phyloP scores from a whole-genome alignment of 2,888 invertebrate species.

The Dioctria rufipes region DNA sequence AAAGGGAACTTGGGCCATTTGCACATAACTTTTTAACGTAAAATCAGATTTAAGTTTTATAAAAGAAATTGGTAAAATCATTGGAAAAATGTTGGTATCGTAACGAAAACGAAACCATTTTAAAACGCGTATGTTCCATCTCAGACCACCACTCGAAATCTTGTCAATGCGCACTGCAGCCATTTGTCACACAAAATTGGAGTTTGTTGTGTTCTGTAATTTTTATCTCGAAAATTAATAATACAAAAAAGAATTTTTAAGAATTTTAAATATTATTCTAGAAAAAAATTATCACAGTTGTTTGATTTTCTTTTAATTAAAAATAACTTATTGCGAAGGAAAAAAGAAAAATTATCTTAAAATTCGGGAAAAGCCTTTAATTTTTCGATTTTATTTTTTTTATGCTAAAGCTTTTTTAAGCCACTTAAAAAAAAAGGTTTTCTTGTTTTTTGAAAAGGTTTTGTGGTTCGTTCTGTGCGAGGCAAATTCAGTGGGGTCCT shows the following conservation, averaged over 20 bases:
- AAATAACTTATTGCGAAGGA: neutral
- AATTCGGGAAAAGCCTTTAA: neutral
- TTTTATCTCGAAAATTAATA: neutral
- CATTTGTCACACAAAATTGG: slow-evolving; percentile 46
- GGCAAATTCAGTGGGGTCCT: slow-evolving; percentile 32
- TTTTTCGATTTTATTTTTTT: slow-evolving; percentile 7
- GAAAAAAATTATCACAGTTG: slow-evolving; percentile 1
- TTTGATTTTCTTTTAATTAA: neutral
- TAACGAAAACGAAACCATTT: slow-evolving; percentile 8
- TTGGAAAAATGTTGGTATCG: slow-evolving; percentile 18
- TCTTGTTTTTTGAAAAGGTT: slow-evolving; percentile 1
- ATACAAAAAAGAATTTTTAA: slow-evolving; percentile 1
- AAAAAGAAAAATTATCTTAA: neutral
- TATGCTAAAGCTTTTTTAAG: neutral
- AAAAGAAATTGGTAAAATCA: slow-evolving; percentile 2
- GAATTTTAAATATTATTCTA: neutral
- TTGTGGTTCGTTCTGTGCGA: neutral
- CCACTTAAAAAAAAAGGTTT: slow-evolving; percentile 8
- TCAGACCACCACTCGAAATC: neutral
- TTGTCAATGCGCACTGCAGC: slow-evolving; percentile 43
- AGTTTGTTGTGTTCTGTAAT: slow-evolving; percentile 21
- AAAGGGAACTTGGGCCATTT: slow-evolving; percentile 23
- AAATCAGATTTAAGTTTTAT: slow-evolving; percentile 27
- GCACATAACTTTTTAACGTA: slow-evolving; percentile 28
- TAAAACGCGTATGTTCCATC: slow-evolving; percentile 21